phyloP scores from a whole-genome alignment of 53 echinoderm and acorn worm genomes.

The Hippasteria phrygiana region DNA sequence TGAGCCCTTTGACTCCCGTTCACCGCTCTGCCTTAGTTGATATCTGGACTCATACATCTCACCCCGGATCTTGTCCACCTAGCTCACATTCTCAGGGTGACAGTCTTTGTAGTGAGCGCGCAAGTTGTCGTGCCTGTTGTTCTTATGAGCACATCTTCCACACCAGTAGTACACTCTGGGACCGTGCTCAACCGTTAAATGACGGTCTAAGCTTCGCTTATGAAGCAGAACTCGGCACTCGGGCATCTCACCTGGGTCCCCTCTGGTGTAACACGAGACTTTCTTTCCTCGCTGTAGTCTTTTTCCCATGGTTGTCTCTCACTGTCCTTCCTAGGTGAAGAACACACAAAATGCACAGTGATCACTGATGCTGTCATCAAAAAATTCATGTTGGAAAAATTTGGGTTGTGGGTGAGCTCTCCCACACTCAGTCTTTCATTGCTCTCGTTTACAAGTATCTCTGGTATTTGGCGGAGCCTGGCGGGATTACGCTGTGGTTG shows the following conservation, averaged over 20 bases:
- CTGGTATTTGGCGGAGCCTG: not conserved
- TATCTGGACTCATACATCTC: not conserved
- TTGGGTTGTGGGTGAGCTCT: not conserved
- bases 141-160: not conserved
- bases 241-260: not conserved
- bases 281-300: not conserved
- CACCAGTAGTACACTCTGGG: constrained; percentile 8
- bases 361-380: not conserved
- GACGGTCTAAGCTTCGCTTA: not conserved
- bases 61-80: not conserved
- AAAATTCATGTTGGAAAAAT: not conserved
- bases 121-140: not conserved
- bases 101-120: not conserved
- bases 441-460: not conserved
- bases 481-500: not conserved
- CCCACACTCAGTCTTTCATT: not conserved
- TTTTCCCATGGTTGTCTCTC: not conserved
- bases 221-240: not conserved
- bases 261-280: not conserved
- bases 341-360: not conserved
- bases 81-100: not conserved
- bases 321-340: not conserved
- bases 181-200: not conserved
- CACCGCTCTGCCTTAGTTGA: no score
- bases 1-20: no score